Evolutionary conservation across 2,113 vertebrate species (phyloP), one percentile per base, ranked within the genome.

Genomic region (Lichenostomus cassidix): DNA sequence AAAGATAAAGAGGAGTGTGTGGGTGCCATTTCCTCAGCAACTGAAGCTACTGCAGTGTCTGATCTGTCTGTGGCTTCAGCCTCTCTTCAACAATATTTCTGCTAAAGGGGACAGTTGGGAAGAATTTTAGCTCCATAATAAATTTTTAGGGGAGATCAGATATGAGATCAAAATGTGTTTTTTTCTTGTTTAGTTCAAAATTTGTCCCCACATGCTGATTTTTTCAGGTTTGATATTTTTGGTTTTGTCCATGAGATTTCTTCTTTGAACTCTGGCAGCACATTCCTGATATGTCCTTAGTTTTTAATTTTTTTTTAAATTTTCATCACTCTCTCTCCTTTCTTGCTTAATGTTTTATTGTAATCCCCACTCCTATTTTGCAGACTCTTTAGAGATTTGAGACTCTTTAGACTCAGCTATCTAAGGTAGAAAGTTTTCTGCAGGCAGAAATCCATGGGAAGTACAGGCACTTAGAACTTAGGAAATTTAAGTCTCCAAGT

Each of bases 21-120:
- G 79, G 63, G 68, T 95, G 76, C 46, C 63, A 63, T 90, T 90
- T 92, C 88, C 79, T 77, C 75, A 69, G 55, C 67, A 56, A 10
- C 29, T 59, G 71, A 77, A 83, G 68, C 59, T 90, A 46, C 42
- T 86, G 63, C 23, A 28, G n/a, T 29, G 42, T 46, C 62, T 85
- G 60, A 60, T 79, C 41, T 52, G 3, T 52, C 55, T 78, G 52
- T 63, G 20, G 35, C 42, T 95, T 93, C 31, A 35, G 20, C 7
- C 22, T 91, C 42, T 22, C 35, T 90, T 83, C 85, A 47, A 5
- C 18, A 78, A 24, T 11, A 44, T 41, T 91, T 82, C 37, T 78
- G 23, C 41, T 18, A 67, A 46, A 90, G 39, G 33, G 70, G 11
- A 17, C 58, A 62, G 35, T 10, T 42, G 35, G 50, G 50, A 63